Conservation (phyloP, 2,113 vertebrate species). For the Struthidea cinerea region DNA sequence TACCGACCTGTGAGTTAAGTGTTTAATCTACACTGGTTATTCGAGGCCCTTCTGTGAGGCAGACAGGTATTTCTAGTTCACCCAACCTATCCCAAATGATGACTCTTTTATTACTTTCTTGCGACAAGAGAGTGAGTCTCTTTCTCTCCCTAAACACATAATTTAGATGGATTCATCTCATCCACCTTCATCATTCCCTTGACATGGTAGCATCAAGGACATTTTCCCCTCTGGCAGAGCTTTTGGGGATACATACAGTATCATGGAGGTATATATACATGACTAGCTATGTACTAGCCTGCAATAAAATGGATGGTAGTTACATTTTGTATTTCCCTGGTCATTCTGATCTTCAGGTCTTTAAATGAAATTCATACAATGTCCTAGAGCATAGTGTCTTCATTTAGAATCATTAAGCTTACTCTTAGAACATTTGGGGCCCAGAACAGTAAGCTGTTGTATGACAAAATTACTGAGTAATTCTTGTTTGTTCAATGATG, state of each 20-base stretch:
- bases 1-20: background rate
- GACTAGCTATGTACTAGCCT: background rate
- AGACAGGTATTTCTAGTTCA: background rate
- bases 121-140: background rate
- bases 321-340: background rate
- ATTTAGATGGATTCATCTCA: background rate
- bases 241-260: background rate
- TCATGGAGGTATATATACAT: background rate
- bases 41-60: background rate
- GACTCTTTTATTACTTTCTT: background rate
- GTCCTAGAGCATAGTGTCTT: background rate
- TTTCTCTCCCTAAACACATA: background rate
- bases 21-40: background rate
- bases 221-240: background rate
- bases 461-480: background rate
- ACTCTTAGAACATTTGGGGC: background rate
- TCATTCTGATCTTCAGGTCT: background rate
- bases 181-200: background rate
- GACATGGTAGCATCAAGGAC: background rate
- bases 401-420: background rate
- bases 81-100: background rate
- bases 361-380: background rate
- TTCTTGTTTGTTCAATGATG: background rate
- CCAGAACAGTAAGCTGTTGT: background rate
- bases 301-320: background rate